Conservation (phyloP, 2,113 vertebrate species). For the Solea senegalensis region DNA sequence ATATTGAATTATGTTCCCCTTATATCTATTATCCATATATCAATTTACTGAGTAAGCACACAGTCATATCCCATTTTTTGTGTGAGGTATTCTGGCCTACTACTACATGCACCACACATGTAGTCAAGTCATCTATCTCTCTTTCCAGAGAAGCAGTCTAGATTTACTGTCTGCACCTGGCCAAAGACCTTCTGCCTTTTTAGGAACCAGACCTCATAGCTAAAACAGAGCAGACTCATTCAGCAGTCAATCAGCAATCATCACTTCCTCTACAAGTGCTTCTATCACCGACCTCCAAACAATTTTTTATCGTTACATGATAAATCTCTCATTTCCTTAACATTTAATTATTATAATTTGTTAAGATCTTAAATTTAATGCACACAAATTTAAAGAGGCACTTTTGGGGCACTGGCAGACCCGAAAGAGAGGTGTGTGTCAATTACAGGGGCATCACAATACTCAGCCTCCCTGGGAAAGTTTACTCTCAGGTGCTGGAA, state of each 20-base stretch:
- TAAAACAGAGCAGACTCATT: slow-evolving; percentile 70
- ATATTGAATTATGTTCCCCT: not conserved
- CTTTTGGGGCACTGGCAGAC: no score
- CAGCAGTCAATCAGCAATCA: slow-evolving; percentile 62
- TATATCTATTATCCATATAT: slow-evolving; percentile 7
- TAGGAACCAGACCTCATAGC: slow-evolving; percentile 56
- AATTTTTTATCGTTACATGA: slow-evolving; percentile 2
- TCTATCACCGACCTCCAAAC: slow-evolving; percentile 6
- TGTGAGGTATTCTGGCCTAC: slow-evolving; percentile 30
- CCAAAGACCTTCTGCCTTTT: slow-evolving; percentile 61
- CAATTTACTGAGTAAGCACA: slow-evolving; percentile 8
- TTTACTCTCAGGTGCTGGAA: no score
- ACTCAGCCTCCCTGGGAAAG: no score
- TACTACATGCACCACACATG: slow-evolving; percentile 62
- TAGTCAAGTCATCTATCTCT: slow-evolving; percentile 56
- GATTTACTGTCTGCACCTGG: slow-evolving; percentile 81
- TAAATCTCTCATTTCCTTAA: not conserved
- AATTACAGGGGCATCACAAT: no score
- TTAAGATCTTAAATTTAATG: no score
- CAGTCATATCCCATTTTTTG: slow-evolving; percentile 25
- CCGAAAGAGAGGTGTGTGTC: no score
- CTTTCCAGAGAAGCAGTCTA: slow-evolving; percentile 46
- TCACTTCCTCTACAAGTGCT: slow-evolving; percentile 31
- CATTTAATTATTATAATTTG: no score
- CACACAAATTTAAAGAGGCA: no score